phyloP scores from a whole-genome alignment of 2,888 invertebrate genomes.

The Agrilus biguttatus region DNA sequence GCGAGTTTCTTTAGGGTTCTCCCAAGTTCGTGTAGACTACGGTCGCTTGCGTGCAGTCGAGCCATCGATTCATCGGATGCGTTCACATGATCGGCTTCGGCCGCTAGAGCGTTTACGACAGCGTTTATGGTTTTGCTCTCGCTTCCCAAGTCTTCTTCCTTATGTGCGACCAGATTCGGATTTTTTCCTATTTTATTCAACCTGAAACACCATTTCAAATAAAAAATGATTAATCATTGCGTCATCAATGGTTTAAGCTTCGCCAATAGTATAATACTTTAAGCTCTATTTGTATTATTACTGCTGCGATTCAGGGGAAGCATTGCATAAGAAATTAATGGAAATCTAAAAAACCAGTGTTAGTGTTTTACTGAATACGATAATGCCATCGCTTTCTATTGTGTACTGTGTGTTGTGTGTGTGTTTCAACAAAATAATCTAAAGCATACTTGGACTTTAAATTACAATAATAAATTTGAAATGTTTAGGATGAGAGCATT shows the following conservation, averaged over 20 bases:
- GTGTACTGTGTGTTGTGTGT: conserved; percentile 8
- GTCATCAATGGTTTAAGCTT: too few species aligned
- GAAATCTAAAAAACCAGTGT: background rate
- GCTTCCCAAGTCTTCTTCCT: conserved; percentile 51
- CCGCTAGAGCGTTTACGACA: conserved; percentile 82
- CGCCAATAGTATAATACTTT: too few species aligned
- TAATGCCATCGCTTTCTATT: conserved; percentile 16
- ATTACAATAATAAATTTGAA: too few species aligned
- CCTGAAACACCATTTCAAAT: conserved; percentile 16
- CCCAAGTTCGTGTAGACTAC: conserved; percentile 44
- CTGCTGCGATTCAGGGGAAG: too few species aligned
- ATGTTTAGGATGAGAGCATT: too few species aligned
- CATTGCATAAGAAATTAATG: too few species aligned
- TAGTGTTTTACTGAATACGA: conserved; percentile 19
- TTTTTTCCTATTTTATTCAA: conserved; percentile 97
- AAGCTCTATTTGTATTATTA: too few species aligned
- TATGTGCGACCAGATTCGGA: conserved; percentile 79
- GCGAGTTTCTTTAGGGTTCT: conserved; percentile 55
- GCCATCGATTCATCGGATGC: conserved; percentile 58
- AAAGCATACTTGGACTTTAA: too few species aligned
- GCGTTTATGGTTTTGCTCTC: conserved; percentile 81
- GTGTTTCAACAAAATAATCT: too few species aligned
- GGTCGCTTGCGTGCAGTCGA: conserved; percentile 25
- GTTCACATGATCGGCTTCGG: conserved; percentile 76
- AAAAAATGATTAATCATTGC: too few species aligned